These are phyloP conservation scores for Otocyon megalotis DNA, from an alignment of 2,113 vertebrate species.

Conservation along the genomic window DNA sequence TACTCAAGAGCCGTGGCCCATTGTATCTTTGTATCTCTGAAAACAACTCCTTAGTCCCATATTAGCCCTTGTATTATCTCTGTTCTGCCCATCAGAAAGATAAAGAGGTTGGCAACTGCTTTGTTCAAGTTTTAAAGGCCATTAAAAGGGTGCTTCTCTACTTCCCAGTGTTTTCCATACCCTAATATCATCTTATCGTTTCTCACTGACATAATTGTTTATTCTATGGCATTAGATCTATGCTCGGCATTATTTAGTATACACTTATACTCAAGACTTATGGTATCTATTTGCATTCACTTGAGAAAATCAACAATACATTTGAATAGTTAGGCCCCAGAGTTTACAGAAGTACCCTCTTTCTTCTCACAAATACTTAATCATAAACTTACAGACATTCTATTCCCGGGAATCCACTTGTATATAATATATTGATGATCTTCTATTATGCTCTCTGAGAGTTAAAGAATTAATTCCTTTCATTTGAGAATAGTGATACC, in stretches of 20 bases:
- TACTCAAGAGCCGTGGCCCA: background rate
- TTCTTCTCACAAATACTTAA: background rate
- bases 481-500: constrained; percentile 2
- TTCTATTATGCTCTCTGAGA: constrained; percentile 1
- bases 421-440: background rate
- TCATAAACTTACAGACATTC: constrained; percentile 45
- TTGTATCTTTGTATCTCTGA: background rate
- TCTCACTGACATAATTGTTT: background rate
- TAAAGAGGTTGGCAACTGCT: background rate
- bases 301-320: constrained; percentile 15
- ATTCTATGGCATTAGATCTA: background rate
- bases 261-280: background rate
- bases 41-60: background rate
- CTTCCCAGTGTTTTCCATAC: background rate
- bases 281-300: background rate
- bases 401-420: background rate
- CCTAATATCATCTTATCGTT: background rate
- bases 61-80: background rate
- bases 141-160: background rate
- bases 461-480: constrained; percentile 45
- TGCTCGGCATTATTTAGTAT: background rate
- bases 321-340: background rate
- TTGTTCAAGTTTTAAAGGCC: background rate
- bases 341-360: background rate
- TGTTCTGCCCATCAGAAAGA: background rate